Conservation (phyloP, 2,888 invertebrate genomes). For the Amphimallon solstitiale region DNA sequence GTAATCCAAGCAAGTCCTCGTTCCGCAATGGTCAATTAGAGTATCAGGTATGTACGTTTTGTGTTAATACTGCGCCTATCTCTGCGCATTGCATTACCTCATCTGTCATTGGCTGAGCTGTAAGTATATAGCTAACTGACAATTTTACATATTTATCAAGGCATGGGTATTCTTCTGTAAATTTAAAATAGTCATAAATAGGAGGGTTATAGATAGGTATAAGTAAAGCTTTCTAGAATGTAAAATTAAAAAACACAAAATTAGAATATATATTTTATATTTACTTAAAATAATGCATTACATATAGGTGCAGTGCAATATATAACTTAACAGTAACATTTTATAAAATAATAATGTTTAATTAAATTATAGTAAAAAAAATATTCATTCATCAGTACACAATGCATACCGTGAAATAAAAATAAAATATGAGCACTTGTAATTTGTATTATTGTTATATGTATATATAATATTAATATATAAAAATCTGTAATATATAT, state of each 20-base stretch:
- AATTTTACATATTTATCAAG: no score
- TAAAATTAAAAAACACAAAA: conserved; percentile 12
- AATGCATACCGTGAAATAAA: conserved; percentile 48
- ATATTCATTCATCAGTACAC: conserved; percentile 52
- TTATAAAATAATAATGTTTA: conserved; percentile 57
- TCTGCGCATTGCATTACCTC: no score
- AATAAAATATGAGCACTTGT: conserved; percentile 52
- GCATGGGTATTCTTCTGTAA: no score
- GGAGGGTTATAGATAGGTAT: no score
- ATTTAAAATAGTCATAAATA: no score
- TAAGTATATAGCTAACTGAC: no score
- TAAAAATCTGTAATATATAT: conserved; percentile 54
- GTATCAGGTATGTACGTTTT: no score
- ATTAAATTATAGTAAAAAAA: conserved; percentile 53
- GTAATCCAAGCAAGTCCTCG: no score
- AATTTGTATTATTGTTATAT: conserved; percentile 49
- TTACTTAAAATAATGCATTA: conserved; percentile 59
- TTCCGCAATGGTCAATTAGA: no score
- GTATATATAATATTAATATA: conserved; percentile 52
- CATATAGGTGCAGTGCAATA: conserved; percentile 61
- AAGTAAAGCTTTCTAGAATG: background rate
- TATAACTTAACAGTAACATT: conserved; percentile 60
- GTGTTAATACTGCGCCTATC: no score
- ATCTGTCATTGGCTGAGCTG: no score
- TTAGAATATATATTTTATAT: conserved; percentile 50